phyloP scores from a whole-genome alignment of 1,140 invertebrate species.

The Catajapyx aquilonaris region DNA sequence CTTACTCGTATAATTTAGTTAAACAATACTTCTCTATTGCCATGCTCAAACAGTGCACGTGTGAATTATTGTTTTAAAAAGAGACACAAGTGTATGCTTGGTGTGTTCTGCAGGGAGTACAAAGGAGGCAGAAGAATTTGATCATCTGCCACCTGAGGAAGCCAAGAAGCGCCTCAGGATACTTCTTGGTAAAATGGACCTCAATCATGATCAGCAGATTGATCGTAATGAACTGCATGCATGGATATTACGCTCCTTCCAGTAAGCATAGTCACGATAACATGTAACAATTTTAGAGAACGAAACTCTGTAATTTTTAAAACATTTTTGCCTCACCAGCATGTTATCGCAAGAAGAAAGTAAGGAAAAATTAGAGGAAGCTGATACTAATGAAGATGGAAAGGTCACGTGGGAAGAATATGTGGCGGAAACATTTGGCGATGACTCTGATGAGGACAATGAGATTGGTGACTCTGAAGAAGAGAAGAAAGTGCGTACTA shows the following conservation, averaged over 20 bases:
- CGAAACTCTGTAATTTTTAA: slow-evolving; percentile 2
- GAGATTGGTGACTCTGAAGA: slow-evolving; percentile 14
- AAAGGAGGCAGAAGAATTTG: slow-evolving; percentile 82
- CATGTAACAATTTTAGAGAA: background rate
- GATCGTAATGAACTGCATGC: slow-evolving; percentile 63
- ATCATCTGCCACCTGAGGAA: slow-evolving; percentile 66
- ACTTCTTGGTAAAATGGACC: slow-evolving; percentile 77
- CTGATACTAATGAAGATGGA: slow-evolving; percentile 64
- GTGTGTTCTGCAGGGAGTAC: slow-evolving; percentile 46
- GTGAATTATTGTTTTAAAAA: slow-evolving; percentile 3
- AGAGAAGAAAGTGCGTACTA: slow-evolving; percentile 14
- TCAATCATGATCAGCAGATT: slow-evolving; percentile 51
- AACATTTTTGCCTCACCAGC: slow-evolving; percentile 29
- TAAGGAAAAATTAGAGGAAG: slow-evolving; percentile 61
- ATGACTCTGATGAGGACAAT: slow-evolving; percentile 31
- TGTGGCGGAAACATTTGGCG: slow-evolving; percentile 54
- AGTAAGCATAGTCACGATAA: slow-evolving; percentile 32
- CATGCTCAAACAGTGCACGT: slow-evolving; percentile 1
- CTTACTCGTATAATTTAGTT: background rate
- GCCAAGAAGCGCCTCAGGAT: slow-evolving; percentile 55
- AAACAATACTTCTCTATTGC: slow-evolving; percentile 5
- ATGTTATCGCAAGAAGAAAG: slow-evolving; percentile 75
- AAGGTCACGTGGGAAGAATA: slow-evolving; percentile 76
- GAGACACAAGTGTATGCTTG: slow-evolving; percentile 1
- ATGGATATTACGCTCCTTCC: slow-evolving; percentile 86